Evolutionary conservation across 2,888 invertebrate genomes (phyloP).

Genomic region (Rhingia campestris): DNA sequence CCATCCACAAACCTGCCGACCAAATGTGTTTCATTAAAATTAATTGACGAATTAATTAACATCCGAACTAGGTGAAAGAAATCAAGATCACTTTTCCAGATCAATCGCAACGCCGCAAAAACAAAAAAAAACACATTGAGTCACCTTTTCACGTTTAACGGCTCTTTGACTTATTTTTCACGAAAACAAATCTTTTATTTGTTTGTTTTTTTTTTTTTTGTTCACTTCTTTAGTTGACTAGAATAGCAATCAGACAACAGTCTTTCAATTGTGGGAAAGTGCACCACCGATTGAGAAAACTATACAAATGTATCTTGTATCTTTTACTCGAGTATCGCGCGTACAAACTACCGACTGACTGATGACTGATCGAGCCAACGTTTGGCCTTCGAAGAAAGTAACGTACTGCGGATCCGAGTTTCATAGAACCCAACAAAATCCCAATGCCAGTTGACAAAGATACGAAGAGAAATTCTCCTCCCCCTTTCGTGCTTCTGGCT

Average conservation of each 20-base stretch:
- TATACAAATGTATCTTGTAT: neutral
- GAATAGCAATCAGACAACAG: slow-evolving; percentile 22
- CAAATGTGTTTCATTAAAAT: neutral
- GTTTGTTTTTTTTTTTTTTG: slow-evolving; percentile 31
- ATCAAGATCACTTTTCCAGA: slow-evolving; percentile 16
- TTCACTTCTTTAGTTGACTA: slow-evolving; percentile 10
- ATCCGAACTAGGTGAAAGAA: slow-evolving; percentile 39
- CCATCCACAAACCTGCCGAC: neutral
- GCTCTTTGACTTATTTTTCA: slow-evolving; percentile 15
- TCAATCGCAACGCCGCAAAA: slow-evolving; percentile 13
- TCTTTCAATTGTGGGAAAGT: slow-evolving; percentile 25
- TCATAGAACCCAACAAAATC: slow-evolving; percentile 8
- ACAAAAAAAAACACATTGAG: slow-evolving; percentile 2
- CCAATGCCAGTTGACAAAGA: slow-evolving; percentile 2
- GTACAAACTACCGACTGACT: slow-evolving; percentile 13
- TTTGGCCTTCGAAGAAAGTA: slow-evolving; percentile 60
- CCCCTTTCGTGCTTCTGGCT: neutral
- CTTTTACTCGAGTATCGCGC: slow-evolving; percentile 3
- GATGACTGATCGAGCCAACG: slow-evolving; percentile 33
- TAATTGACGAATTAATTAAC: neutral
- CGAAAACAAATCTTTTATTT: slow-evolving; percentile 15
- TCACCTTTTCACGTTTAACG: slow-evolving; percentile 35
- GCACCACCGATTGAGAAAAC: slow-evolving; percentile 23
- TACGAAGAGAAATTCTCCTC: slow-evolving; percentile 36
- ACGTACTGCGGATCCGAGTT: slow-evolving; percentile 15